phyloP scores from a whole-genome alignment of 2,797 vertebrate genomes.

The Coendou prehensilis region DNA sequence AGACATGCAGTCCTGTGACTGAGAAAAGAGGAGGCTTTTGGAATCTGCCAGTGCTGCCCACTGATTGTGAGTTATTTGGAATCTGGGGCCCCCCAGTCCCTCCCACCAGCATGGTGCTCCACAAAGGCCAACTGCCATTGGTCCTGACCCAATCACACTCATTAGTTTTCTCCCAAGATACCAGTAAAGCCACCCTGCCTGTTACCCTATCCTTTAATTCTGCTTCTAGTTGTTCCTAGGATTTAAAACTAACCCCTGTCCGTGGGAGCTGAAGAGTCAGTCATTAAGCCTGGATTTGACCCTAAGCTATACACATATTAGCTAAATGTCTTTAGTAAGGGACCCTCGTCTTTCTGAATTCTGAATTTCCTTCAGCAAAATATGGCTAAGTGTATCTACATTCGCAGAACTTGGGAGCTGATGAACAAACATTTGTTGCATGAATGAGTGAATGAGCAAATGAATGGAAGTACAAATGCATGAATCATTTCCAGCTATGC shows the following conservation, averaged over 20 bases:
- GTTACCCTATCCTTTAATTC: not conserved
- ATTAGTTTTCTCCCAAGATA: not conserved
- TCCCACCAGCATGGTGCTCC: not conserved
- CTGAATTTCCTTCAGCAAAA: not conserved
- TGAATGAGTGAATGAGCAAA: not conserved
- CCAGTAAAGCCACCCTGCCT: not conserved
- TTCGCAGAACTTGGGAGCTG: not conserved
- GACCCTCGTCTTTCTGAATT: not conserved
- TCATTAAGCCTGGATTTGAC: not conserved
- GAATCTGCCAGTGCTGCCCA: constrained; percentile 29
- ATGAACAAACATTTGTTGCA: not conserved
- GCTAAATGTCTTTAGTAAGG: not conserved
- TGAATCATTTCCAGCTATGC: not conserved
- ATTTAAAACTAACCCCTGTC: constrained; percentile 25
- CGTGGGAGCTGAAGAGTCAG: not conserved
- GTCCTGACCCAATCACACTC: not conserved
- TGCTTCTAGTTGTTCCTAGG: not conserved
- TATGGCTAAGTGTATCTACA: not conserved
- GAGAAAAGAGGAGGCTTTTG: not conserved
- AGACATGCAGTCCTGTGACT: constrained; percentile 27
- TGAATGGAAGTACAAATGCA: not conserved
- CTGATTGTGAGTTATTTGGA: constrained; percentile 28
- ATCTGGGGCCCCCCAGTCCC: not conserved
- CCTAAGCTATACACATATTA: not conserved
- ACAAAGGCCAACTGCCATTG: not conserved